Conservation (phyloP, 2,113 vertebrate genomes). For the Phrynosoma blainvillii region DNA sequence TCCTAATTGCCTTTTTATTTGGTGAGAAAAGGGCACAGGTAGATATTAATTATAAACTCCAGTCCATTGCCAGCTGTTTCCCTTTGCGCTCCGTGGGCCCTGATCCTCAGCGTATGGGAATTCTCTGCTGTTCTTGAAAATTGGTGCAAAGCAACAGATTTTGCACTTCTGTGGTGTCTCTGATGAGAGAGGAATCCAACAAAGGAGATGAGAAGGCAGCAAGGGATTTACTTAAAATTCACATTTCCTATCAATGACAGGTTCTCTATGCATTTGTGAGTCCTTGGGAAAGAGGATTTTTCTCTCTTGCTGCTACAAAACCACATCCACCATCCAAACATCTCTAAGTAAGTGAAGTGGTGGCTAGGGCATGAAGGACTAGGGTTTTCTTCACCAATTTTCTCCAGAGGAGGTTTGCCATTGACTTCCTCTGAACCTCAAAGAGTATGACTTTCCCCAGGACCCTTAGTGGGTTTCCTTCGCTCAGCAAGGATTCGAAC, state of each 20-base stretch:
- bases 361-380: no score
- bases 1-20: constrained; percentile 11
- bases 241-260: not conserved
- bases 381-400: no score
- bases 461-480: no score
- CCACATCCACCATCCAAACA: no score
- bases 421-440: no score
- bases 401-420: no score
- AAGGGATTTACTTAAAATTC: not conserved
- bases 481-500: no score
- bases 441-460: no score
- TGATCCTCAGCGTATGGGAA: fast-evolving
- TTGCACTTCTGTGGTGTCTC: not conserved
- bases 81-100: not conserved
- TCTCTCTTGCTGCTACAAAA: no score
- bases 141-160: not conserved
- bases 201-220: no score
- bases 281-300: not conserved
- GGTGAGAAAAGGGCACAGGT: not conserved
- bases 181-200: not conserved
- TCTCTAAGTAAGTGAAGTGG: no score
- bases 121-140: fast-evolving
- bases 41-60: constrained; percentile 43
- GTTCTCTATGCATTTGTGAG: not conserved
- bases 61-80: not conserved